Evolutionary conservation across 2,113 vertebrate species (phyloP).

Genomic region (Coreoperca whiteheadi): DNA sequence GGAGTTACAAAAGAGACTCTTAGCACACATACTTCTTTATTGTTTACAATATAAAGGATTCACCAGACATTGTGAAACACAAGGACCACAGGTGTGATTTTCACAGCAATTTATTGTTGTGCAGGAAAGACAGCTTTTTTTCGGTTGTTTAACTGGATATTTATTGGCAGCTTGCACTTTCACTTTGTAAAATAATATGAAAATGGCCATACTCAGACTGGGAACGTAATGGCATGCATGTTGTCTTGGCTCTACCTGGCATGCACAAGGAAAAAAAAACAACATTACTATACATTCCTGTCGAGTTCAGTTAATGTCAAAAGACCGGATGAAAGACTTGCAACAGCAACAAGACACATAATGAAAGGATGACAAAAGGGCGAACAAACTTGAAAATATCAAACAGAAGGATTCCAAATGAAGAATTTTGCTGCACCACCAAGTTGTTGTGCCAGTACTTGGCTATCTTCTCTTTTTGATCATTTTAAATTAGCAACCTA

Average conservation of each 20-base stretch:
- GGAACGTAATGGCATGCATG: background rate
- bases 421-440: conserved; percentile 12
- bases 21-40: background rate
- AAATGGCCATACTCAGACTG: background rate
- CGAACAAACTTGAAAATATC: conserved; percentile 21
- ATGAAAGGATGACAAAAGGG: conserved; percentile 22
- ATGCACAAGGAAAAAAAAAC: background rate
- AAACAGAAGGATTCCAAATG: conserved; percentile 18
- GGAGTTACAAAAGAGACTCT: background rate
- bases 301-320: conserved; percentile 14
- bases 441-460: conserved; percentile 15
- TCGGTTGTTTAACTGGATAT: background rate
- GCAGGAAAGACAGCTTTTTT: background rate
- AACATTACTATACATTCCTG: background rate
- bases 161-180: background rate
- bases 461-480: conserved; percentile 3
- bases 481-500: background rate
- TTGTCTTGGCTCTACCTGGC: background rate
- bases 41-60: conserved; percentile 15
- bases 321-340: background rate
- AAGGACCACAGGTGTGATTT: conserved; percentile 11
- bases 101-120: background rate
- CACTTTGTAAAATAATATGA: background rate
- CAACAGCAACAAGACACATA: conserved; percentile 9
- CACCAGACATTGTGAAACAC: background rate